Conservation (phyloP, 2,113 vertebrate species). For the Mustela lutreola region DNA sequence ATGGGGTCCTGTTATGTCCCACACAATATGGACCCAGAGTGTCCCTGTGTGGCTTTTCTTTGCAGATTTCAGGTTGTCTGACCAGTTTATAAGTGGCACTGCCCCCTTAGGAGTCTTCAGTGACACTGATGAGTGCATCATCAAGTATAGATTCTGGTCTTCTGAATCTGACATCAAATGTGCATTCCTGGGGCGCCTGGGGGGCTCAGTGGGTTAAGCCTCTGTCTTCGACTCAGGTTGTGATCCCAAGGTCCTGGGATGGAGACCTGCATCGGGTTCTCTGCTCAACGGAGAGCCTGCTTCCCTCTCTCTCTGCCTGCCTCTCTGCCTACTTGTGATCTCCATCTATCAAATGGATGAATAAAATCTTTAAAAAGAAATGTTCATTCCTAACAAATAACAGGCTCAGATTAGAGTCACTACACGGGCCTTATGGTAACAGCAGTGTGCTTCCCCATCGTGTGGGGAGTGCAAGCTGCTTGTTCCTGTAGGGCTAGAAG, state of each 20-base stretch:
- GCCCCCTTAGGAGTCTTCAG: neutral
- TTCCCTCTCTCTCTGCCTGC: no score
- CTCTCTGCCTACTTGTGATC: no score
- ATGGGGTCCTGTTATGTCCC: neutral
- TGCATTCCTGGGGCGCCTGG: neutral
- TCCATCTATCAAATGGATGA: no score
- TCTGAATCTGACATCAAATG: neutral
- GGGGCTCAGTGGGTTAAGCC: no score
- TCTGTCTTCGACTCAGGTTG: no score
- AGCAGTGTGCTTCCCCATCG: no score
- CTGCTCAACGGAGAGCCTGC: no score
- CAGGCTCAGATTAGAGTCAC: neutral
- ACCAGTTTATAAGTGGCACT: neutral
- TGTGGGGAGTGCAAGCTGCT: rapidly evolving
- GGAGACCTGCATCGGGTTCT: no score
- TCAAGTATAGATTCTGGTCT: neutral
- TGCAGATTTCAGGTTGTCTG: neutral
- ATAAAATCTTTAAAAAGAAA: no score
- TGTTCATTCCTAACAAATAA: neutral
- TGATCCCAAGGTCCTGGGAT: no score
- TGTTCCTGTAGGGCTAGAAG: neutral
- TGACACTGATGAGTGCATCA: neutral
- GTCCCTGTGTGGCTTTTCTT: neutral
- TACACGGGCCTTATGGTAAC: rapidly evolving
- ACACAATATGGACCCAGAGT: rapidly evolving